phyloP scores from a whole-genome alignment of 2,113 vertebrate genomes.

The Burhinus bistriatus region DNA sequence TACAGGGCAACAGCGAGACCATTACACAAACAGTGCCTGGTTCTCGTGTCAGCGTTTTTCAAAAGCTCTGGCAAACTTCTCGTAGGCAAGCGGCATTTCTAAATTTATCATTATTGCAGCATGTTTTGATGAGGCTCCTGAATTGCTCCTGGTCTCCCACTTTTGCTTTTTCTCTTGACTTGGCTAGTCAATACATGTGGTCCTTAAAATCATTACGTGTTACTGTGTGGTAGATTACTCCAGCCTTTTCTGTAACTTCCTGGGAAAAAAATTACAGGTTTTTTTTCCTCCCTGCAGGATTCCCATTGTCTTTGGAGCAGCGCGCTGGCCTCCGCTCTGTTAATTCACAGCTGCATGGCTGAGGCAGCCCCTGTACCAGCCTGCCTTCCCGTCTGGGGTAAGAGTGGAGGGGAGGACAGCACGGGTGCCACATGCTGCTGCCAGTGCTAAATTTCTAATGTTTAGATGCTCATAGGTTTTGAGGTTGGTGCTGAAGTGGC shows the following conservation, averaged over 20 bases:
- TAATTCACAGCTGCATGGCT: background rate
- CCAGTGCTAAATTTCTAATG: background rate
- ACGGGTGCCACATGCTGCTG: background rate
- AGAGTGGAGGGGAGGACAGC: background rate
- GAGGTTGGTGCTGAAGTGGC: background rate
- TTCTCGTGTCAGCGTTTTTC: background rate
- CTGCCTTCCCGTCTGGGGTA: background rate
- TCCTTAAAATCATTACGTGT: background rate
- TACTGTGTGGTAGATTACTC: background rate
- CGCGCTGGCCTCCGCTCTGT: rapidly evolving
- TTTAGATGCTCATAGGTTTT: background rate
- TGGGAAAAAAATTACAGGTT: background rate
- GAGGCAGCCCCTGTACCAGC: background rate
- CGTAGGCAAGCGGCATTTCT: background rate
- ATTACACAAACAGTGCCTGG: background rate
- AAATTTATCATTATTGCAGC: background rate
- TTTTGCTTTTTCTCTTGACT: background rate
- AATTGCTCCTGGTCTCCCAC: background rate
- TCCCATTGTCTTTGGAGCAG: background rate
- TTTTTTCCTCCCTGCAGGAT: background rate
- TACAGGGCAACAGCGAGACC: background rate
- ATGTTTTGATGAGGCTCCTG: background rate
- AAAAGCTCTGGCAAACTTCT: background rate
- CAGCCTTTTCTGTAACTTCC: constrained; percentile 6
- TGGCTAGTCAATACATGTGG: background rate